These are phyloP conservation scores for Palythoa heliodiscus DNA, from an alignment of 92 coral and sea anemone species.

Conservation along the genomic window DNA sequence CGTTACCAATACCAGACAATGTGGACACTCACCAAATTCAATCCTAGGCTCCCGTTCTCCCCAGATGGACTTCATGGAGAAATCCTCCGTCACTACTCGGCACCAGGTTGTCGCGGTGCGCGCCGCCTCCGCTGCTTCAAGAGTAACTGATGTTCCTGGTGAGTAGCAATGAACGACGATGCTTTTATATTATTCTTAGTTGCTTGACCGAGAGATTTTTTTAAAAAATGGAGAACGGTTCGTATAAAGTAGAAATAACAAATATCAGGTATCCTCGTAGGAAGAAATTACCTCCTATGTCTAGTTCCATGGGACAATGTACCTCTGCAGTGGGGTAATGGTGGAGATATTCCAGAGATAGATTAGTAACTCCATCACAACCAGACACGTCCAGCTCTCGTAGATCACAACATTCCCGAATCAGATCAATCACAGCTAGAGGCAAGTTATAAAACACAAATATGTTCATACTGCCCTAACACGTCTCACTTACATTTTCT, in stretches of 20 bases:
- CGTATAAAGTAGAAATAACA: too few relatives aligned
- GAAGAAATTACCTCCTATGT: slow-evolving; percentile 67
- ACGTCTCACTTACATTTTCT: neutral
- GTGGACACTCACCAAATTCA: slow-evolving; percentile 23
- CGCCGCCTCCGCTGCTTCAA: slow-evolving; percentile 13
- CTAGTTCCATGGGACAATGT: slow-evolving; percentile 58
- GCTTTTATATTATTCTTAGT: neutral
- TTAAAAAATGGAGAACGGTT: too few relatives aligned
- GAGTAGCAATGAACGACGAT: neutral
- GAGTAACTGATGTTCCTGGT: slow-evolving; percentile 29
- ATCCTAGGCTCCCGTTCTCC: slow-evolving; percentile 39
- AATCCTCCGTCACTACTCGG: slow-evolving; percentile 45
- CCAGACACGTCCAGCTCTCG: slow-evolving; percentile 73
- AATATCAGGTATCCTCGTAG: too few relatives aligned
- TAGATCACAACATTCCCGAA: slow-evolving; percentile 53
- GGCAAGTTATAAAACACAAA: neutral
- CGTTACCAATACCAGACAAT: neutral
- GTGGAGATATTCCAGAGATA: slow-evolving; percentile 54
- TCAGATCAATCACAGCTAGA: slow-evolving; percentile 62
- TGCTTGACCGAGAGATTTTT: neutral
- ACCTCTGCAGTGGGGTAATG: slow-evolving; percentile 43
- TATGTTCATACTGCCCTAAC: neutral
- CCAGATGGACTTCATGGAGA: slow-evolving; percentile 29
- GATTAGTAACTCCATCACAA: slow-evolving; percentile 62
- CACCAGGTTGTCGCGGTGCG: slow-evolving; percentile 40